Evolutionary conservation across 2,113 vertebrate species (phyloP), one percentile per base, ranked within the genome.

Genomic region (Chaetodon auriga): DNA sequence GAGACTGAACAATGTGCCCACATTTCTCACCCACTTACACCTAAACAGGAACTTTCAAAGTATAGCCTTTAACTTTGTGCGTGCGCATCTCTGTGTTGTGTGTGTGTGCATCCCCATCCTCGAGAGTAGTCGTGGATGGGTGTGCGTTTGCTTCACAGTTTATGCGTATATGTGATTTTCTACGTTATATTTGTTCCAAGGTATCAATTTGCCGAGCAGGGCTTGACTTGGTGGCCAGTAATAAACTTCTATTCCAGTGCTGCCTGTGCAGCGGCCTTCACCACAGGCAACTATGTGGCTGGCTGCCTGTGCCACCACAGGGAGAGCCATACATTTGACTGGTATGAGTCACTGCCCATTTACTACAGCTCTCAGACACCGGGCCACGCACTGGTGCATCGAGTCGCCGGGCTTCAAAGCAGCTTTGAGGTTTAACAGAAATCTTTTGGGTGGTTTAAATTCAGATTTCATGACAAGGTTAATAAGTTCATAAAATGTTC

Each of bases 161-260:
- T 87, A 89, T 55, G 83, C 85, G 0, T 83, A 55, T 84, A 92
- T 94, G 92, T 93, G 82, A 94, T 94, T 94, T 94, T 90, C 90
- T 77, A 84, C 21, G 88, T 93, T 93, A 93, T 93, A 90, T 94
- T 94, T 92, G 93, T 81, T 90, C 65, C 90, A 92, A 88, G 81
- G 90, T 75, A 92, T 92, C 92, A 92, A 92, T 93, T 94, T 95
- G 79, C 81, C 79, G 82, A 89, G 88, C 83, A 84, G 80, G 83
- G 89, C 86, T 93, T 66, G 79, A 89, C 92, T 92, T 87, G 87
- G 82, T 92, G 89, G 92, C 91, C 88, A 92, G 93, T 92, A 92
- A 95, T 95, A 93, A 94, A 91, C 87, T 71, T 92, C 93, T 94
- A 94, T 94, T 95, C 89, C 89, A 87, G 91, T 80, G 72, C 86